Evolutionary conservation across 2,113 vertebrate species (phyloP).

Genomic region (Bothrops jararaca): DNA sequence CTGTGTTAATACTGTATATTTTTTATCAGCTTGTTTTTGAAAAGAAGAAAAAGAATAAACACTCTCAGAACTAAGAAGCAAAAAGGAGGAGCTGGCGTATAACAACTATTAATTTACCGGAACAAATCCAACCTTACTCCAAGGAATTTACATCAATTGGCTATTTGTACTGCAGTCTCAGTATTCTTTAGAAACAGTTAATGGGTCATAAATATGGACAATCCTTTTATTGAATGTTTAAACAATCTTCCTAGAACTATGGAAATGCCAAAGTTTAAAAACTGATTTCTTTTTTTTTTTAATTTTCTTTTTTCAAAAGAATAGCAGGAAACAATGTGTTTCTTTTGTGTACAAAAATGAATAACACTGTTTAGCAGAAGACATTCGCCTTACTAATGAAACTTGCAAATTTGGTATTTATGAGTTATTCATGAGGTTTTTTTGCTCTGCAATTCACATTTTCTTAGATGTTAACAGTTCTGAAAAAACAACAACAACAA

Average conservation of each 20-base stretch:
- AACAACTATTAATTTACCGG: slow-evolving; percentile 7
- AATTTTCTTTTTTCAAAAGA: not conserved
- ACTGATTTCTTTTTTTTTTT: not conserved
- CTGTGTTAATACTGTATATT: not conserved
- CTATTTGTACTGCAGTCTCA: not conserved
- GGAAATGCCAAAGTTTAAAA: slow-evolving; percentile 1
- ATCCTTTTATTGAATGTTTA: slow-evolving; percentile 5
- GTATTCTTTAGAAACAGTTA: not conserved
- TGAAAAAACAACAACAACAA: not conserved
- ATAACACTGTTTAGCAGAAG: slow-evolving; percentile 16
- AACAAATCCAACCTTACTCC: not conserved
- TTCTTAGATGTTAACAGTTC: slow-evolving; percentile 6
- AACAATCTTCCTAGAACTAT: not conserved
- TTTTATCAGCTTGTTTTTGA: not conserved
- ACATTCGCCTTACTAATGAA: slow-evolving; percentile 14
- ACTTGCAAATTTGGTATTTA: slow-evolving; percentile 21
- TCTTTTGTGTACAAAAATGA: slow-evolving; percentile 13
- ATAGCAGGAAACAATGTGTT: slow-evolving; percentile 10
- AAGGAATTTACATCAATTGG: not conserved
- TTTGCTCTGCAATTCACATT: slow-evolving; percentile 7
- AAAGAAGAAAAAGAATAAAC: not conserved
- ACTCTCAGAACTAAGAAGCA: not conserved
- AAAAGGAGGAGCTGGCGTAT: not conserved
- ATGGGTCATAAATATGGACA: not conserved
- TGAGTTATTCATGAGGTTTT: slow-evolving; percentile 28